Evolutionary conservation across 2,113 vertebrate genomes (phyloP).

Genomic region (Neotragus moschatus): DNA sequence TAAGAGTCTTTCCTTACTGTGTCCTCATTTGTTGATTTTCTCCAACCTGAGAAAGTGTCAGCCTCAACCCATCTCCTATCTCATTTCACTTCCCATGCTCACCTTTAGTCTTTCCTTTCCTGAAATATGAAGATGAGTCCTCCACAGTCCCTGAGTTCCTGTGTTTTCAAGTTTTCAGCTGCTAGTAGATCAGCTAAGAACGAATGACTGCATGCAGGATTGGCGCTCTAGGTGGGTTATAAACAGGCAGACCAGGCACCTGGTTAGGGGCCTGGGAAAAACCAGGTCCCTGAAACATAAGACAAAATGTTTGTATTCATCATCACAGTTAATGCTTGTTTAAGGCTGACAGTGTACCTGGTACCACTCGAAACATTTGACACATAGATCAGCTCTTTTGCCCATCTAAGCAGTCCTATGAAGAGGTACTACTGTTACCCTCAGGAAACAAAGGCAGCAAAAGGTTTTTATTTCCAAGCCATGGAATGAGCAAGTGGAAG

Average conservation of each 20-base stretch:
- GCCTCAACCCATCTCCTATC: neutral
- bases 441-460: neutral
- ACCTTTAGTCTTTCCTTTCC: neutral
- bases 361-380: neutral
- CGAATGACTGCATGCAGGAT: neutral
- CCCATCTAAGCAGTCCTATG: neutral
- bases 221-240: neutral
- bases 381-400: neutral
- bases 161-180: neutral
- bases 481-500: neutral
- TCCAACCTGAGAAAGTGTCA: neutral
- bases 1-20: neutral
- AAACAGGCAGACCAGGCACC: neutral
- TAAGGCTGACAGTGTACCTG: neutral
- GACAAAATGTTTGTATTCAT: neutral
- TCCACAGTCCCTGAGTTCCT: neutral
- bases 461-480: neutral
- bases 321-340: neutral
- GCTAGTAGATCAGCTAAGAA: neutral
- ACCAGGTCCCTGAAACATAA: neutral
- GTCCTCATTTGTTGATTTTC: neutral
- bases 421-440: neutral
- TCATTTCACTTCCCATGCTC: neutral
- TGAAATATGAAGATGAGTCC: neutral
- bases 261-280: neutral